Base-by-base conservation (phyloP, 2,113 vertebrate genomes). In the Odocoileus hemionus region DNA sequence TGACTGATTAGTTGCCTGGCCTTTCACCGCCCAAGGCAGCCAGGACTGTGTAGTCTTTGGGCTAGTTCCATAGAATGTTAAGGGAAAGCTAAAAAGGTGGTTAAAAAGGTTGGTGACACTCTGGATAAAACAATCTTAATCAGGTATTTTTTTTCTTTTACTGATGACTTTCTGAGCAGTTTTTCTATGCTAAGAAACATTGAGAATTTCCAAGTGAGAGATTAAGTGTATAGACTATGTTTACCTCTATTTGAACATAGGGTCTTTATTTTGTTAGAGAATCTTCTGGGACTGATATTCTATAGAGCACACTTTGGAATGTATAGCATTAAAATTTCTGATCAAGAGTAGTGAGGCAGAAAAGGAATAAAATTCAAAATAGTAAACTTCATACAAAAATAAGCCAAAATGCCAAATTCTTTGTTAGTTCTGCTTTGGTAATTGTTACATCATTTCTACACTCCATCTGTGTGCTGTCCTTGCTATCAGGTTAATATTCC, bases 1-100 rank as follows among this genome's bases (percentile, higher is more conserved):
- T 96, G 94, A 92, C 80, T 91, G 92, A 88, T 86, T 83, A 64
- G 52, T 86, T 95, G 26, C 43, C 47, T 96, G 64, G 16, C 30
- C 45, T 80, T 95, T 96, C 64, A 5, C 17, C 0, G 12, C 8
- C 17, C 82, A 45, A 67, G 55, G 43, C 74, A 96, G 43, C 70
- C 43, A 30, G 85, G 79, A 14, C 17, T 60, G 16, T 91, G 52
- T 39, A 39, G 13, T 30, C 45, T 90, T 86, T 94, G 57, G 39
- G 26, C 36, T 70, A 57, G 39, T 94, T 80, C 26, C 47, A 17
- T 17, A 67, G 74, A 43, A 54, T 83, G n/a, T 89, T 78, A 95
- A 93, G 50, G 21, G 39, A 91, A 94, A 94, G 43, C 4, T 50
- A 78, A n/a, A 54, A 79, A 14, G 23, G 14, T 87, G 82, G 15